Base-by-base conservation (phyloP, 1,140 invertebrate species). In the Bombus vancouverensis region DNA sequence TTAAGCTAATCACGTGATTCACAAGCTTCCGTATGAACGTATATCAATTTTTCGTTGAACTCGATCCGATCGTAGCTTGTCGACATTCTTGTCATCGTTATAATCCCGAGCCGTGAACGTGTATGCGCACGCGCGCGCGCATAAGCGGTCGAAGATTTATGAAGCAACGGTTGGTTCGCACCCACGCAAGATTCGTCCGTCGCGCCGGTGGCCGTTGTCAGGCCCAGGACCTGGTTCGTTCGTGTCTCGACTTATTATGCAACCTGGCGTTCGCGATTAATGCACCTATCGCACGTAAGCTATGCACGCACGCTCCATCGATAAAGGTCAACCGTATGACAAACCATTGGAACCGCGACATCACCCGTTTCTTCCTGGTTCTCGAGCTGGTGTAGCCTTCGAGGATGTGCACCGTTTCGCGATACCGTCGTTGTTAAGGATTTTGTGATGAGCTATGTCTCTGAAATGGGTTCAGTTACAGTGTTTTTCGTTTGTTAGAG, bases 111-210 rank as follows among this genome's bases (percentile, higher is more conserved):
- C 73, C 25, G 73, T 18, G 75, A 65, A 42, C 25, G 74, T 9
- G 47, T 39, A 13, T 25, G 12, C 1, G 9, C 65, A 68, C 28
- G 73, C 68, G 75, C 73, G 79, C 39, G 80, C 22, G 2, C 81
- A 75, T 84, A 87, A 91, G 81, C 87, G 44, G 65, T 32, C 12
- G 42, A 89, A 78, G 91, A 93, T 93, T 93, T 93, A 94, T 92
- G 89, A 91, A 92, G 81, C 89, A 68, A 85, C 59, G 71, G 80
- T 53, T 62, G 72, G 68, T 75, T 88, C 90, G 89, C 92, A 89
- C 92, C 92, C 89, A 93, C 92, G 90, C 91, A 42, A 75, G 75
- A 72, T 87, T 81, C 79, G 47, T 53, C 1, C 18, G 47, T 53
- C 47, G 47, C 18, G 76, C 85, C 83, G 90, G 91, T 93, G 92